Conservation (phyloP, 1,140 invertebrate species). For the Gerris buenoi region DNA sequence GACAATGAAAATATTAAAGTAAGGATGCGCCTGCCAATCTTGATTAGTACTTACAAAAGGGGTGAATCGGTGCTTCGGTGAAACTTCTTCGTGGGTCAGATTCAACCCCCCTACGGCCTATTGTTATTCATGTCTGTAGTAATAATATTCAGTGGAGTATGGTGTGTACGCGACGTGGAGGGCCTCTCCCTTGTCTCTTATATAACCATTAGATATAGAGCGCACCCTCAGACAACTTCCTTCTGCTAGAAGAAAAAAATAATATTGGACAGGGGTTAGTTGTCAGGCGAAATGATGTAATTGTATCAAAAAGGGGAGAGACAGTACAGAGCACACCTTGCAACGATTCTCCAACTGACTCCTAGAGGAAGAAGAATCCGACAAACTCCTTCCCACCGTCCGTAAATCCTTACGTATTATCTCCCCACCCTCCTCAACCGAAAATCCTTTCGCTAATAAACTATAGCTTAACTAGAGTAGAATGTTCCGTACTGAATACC, state of each 20-base stretch:
- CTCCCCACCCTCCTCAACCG: not conserved
- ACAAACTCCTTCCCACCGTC: not conserved
- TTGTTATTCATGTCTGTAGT: conserved; percentile 5
- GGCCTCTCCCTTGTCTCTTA: not conserved
- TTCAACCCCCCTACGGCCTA: not conserved
- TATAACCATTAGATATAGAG: not conserved
- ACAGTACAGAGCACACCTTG: not conserved
- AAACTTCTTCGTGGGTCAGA: not conserved
- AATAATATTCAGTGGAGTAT: conserved; percentile 2
- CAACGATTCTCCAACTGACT: not conserved
- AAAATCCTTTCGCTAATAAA: not conserved
- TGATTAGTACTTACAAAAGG: conserved; percentile 3
- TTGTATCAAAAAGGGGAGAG: not conserved
- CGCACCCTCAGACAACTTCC: not conserved
- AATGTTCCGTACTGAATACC: not conserved
- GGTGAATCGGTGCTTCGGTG: not conserved
- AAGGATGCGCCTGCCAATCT: conserved; percentile 6
- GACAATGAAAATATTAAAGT: conserved; percentile 7
- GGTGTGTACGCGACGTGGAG: not conserved
- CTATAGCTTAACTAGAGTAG: not conserved
- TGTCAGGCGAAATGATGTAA: not conserved
- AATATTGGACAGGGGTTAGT: not conserved
- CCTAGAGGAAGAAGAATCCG: not conserved
- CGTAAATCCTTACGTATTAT: not conserved
- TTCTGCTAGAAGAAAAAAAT: not conserved